These are phyloP conservation scores for Bothrops jararaca DNA, from an alignment of 2,113 vertebrate genomes.

Conservation along the genomic window DNA sequence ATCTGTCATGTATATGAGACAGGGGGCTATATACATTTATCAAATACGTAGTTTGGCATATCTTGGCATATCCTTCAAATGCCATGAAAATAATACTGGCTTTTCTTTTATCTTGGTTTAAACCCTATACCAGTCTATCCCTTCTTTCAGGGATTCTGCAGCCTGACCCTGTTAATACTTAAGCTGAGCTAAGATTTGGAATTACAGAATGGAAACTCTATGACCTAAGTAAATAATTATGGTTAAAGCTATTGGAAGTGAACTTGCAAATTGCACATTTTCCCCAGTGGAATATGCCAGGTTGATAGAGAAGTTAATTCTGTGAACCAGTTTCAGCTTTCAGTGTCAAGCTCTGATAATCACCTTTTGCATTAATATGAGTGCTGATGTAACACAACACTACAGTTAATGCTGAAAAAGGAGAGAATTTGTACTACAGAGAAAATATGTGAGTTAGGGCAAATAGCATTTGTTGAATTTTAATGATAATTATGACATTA, in stretches of 20 bases:
- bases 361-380: background rate
- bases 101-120: background rate
- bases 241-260: background rate
- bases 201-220: background rate
- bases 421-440: background rate
- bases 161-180: background rate
- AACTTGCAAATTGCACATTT: background rate
- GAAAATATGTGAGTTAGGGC: too few species aligned
- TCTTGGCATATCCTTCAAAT: background rate
- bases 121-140: background rate
- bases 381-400: background rate
- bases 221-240: background rate
- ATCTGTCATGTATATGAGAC: background rate
- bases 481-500: background rate
- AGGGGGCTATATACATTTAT: background rate
- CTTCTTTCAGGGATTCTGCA: background rate
- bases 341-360: background rate
- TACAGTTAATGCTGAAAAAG: background rate
- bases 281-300: background rate
- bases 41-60: background rate
- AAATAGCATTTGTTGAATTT: background rate
- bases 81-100: background rate
- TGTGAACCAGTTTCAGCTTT: background rate
- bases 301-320: background rate
- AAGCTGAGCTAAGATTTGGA: background rate